Evolutionary conservation across 2,113 vertebrate species (phyloP).

Genomic region (Paralichthys olivaceus): DNA sequence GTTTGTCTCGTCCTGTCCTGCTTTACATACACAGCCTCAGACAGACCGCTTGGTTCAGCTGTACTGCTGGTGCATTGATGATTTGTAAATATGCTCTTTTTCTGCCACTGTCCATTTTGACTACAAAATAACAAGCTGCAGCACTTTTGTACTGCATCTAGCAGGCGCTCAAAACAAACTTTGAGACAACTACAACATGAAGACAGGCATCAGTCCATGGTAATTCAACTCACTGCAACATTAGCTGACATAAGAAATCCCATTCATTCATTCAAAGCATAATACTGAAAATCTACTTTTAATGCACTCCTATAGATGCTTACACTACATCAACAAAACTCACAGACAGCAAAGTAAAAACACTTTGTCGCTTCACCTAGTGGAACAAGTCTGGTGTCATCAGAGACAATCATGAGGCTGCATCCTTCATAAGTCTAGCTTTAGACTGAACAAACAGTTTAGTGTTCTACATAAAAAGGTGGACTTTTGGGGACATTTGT

Average conservation of each 20-base stretch:
- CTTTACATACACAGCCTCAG: too few relatives aligned
- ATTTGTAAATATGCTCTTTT: neutral
- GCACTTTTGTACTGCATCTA: neutral
- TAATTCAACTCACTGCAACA: neutral
- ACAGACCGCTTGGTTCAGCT: neutral
- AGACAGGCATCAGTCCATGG: neutral
- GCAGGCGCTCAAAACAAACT: neutral
- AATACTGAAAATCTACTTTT: too few relatives aligned
- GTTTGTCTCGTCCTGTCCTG: neutral
- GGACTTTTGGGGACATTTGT: too few relatives aligned
- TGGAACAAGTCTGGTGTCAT: too few relatives aligned
- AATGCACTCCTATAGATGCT: neutral
- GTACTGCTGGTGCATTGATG: constrained; percentile 2
- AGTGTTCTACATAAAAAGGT: too few relatives aligned
- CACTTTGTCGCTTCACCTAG: too few relatives aligned
- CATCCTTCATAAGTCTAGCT: too few relatives aligned
- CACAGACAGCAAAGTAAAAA: too few relatives aligned
- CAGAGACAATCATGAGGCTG: too few relatives aligned
- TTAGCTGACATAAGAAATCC: neutral
- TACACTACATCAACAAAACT: too few relatives aligned
- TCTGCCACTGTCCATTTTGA: neutral
- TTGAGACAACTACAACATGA: neutral
- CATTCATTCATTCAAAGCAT: too few relatives aligned
- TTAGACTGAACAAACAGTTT: too few relatives aligned
- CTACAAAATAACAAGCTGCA: neutral